Conservation (phyloP, 2,888 invertebrate genomes). For the Ophonus ardosiacus region DNA sequence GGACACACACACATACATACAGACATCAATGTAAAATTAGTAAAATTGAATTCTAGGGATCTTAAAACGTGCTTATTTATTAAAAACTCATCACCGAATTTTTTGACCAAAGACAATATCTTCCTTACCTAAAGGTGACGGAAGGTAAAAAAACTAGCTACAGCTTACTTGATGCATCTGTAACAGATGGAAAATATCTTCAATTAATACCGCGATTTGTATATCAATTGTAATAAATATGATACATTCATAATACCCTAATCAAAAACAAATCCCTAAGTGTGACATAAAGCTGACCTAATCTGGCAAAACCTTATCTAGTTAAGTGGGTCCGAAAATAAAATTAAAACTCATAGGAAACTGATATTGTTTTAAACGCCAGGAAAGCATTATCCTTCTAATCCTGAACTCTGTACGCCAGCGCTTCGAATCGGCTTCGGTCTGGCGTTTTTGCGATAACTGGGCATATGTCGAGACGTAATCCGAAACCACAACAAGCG, state of each 20-base stretch:
- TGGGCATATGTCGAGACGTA: constrained; percentile 29
- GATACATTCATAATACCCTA: not conserved
- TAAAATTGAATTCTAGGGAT: too few relatives aligned
- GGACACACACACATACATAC: too few relatives aligned
- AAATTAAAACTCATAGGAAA: not conserved
- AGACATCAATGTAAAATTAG: too few relatives aligned
- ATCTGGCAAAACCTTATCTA: not conserved
- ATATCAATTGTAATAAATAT: too few relatives aligned
- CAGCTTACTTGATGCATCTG: too few relatives aligned
- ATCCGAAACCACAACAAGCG: constrained; percentile 47
- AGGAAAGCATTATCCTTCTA: constrained; percentile 33
- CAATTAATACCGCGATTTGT: too few relatives aligned
- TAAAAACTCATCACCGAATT: too few relatives aligned
- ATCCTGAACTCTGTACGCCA: not conserved
- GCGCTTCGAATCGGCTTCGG: not conserved
- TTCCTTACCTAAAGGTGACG: too few relatives aligned
- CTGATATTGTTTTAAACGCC: constrained; percentile 9
- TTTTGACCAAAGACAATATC: too few relatives aligned
- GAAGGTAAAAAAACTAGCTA: too few relatives aligned
- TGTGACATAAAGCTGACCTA: not conserved
- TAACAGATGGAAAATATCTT: too few relatives aligned
- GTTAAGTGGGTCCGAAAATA: not conserved
- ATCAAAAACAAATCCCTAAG: not conserved
- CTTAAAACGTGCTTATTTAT: too few relatives aligned
- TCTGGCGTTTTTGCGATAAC: not conserved